Evolutionary conservation across 2,888 invertebrate genomes (phyloP), one percentile per base, ranked within the genome.

Genomic region (Zootermopsis nevadensis): DNA sequence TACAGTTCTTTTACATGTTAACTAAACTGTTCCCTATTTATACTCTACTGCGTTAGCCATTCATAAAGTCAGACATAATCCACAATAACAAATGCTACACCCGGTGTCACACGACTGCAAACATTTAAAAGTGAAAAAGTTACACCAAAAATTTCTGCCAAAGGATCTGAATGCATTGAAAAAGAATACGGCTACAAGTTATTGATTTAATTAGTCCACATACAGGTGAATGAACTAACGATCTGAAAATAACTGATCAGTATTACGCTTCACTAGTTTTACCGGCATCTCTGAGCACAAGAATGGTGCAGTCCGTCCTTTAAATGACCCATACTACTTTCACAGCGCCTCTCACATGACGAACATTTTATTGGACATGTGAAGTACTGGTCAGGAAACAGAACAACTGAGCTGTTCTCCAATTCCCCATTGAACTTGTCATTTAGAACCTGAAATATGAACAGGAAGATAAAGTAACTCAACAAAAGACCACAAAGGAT

Each of bases 351-450:
- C 81, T 90, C 91, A 89, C 96, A 96, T 3, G 95, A 94, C 84
- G 93, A 91, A 88, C 96, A 96, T 86, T 92, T 92, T 2, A 92
- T 91, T 31, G 93, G 92, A 87, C 96, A 96, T 0, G 95, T 95
- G 87, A 96, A 95, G 90, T 95, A 95, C 88, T 95, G 94, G 87
- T 95, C 94, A 53, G 95, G 93, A 89, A 95, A 95, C 87, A 93
- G 92, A 27, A 93, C 92, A 30, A 92, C 89, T 66, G 91, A 89
- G 85, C 92, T 92, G 77, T 91, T 89, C 84, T 89, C 91, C 67
- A 95, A 93, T 86, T 93, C 92, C 3, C 94, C 94, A 86, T 92
- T 94, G 87, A 95, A 95, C 89, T 95, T 95, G 83, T 94, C 93
- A 89, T 95, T 96, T 80, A 96, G 89, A 80, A 91, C 90, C 93